phyloP scores from a whole-genome alignment of 2,113 vertebrate genomes.

The Brachionichthys hirsutus region DNA sequence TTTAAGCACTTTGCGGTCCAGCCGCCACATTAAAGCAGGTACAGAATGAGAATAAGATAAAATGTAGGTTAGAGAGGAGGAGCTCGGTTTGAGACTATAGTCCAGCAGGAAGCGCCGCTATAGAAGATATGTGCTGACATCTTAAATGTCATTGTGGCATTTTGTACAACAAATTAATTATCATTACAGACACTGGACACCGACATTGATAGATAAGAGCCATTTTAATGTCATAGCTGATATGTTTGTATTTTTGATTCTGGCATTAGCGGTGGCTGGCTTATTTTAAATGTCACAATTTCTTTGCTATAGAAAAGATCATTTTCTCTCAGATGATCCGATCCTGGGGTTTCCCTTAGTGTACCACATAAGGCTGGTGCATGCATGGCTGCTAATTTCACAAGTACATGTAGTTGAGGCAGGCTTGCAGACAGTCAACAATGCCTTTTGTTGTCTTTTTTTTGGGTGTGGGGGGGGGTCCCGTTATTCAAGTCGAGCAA shows the following conservation, averaged over 20 bases:
- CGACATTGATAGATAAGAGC: conserved; percentile 63
- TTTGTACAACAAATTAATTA: conserved; percentile 71
- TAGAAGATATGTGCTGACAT: conserved; percentile 62
- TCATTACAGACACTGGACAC: conserved; percentile 58
- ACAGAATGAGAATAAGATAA: conserved; percentile 13
- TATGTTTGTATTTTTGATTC: conserved; percentile 57
- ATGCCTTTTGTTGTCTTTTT: background rate
- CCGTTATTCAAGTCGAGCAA: conserved; percentile 40
- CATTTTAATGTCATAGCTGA: conserved; percentile 54
- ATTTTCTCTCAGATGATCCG: conserved; percentile 49
- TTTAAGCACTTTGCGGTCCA: conserved; percentile 48
- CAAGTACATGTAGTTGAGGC: conserved; percentile 17
- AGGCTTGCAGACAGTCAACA: conserved; percentile 7
- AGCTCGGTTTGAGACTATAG: conserved; percentile 35
- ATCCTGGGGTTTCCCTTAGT: conserved; percentile 26
- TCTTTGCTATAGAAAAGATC: conserved; percentile 43
- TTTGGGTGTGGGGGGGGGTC: conserved; percentile 20
- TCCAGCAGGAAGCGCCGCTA: conserved; percentile 47
- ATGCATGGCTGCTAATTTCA: conserved; percentile 38
- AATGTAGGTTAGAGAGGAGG: conserved; percentile 14
- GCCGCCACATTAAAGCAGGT: conserved; percentile 25
- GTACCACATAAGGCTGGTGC: conserved; percentile 23
- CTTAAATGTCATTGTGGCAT: conserved; percentile 75
- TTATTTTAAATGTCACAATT: conserved; percentile 72
- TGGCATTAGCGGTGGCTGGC: conserved; percentile 27